Base-by-base conservation (phyloP, 64 coral and sea anemone species). In the Montipora sp. region DNA sequence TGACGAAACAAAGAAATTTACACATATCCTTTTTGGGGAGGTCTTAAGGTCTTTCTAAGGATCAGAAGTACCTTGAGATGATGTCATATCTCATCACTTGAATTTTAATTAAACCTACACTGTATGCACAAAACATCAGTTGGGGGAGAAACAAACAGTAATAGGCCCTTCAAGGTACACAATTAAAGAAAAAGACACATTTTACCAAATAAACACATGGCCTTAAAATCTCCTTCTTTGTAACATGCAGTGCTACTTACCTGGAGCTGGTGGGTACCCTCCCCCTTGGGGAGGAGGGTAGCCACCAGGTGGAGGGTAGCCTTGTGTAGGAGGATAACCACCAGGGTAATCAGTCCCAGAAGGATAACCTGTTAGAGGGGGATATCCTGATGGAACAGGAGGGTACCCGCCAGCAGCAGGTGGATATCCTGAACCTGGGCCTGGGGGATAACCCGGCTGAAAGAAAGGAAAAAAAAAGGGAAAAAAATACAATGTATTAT, bases 321-420 rank as follows among this genome's bases (percentile, higher is more conserved):
- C 93, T 57, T 80, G 80, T 60, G 74, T 16, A 61, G 90, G 83
- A 27, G 91, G 91, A 48, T 93, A 93, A 44, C 91, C 91, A 58
- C 91, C 91, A 87, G 83, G 92, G 5, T 89, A 94, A 10, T 79
- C 88, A 60, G 83, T 36, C 14, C 27, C 77, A 75, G 77, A 65
- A 47, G 89, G 89, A 55, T 90, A 90, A 5, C 90, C 90, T 36
- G 51, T 45, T 21, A 65, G 74, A 63, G 94, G 81, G 0, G 92
- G 92, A 75, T 93, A 93, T 8, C 92, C 92, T 73, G 82, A 2
- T 13, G 10, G 43, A 27, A 72, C 51, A 19, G 88, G 59, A 8
- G 89, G 89, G 66, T 90, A 95, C 14, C 88, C 93, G 80, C 59
- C 21, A 14, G 73, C 63, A 45, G 73, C 57, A 19, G 86, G 86